A percentile compares a stretch with the other conserved stretches of the same genome.
Conservation (phyloP, 92 coral and sea anemone genomes). For the Chrysogorgia sp. region DNA sequence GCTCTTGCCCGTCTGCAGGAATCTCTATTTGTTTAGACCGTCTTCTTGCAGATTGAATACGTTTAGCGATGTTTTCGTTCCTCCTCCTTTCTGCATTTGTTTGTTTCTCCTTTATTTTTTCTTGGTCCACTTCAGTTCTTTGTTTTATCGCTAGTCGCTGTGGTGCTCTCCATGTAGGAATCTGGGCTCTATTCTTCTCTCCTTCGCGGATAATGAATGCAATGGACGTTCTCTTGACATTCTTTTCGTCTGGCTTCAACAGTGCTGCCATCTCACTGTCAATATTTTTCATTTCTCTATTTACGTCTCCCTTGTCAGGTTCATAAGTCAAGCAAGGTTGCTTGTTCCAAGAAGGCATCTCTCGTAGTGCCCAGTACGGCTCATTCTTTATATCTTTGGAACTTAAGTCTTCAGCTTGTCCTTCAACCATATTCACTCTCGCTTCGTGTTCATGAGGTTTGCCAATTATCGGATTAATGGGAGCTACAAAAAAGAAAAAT, state of each 20-base stretch:
- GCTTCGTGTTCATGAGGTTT: too few species aligned
- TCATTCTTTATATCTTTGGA: background rate
- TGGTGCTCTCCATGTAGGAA: conserved; percentile 7
- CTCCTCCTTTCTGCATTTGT: conserved; percentile 13
- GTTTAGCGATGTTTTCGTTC: conserved; percentile 7
- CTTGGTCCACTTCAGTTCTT: conserved; percentile 15
- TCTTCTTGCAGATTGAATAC: conserved; percentile 13
- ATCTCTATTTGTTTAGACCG: background rate
- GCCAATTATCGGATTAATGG: too few species aligned
- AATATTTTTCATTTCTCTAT: conserved; percentile 7
- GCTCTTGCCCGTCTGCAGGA: background rate
- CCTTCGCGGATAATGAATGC: conserved; percentile 17
- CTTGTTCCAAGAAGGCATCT: background rate
- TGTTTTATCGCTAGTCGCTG: conserved; percentile 8
- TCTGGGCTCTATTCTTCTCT: background rate
- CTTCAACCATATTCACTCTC: background rate
- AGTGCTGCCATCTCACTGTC: conserved; percentile 38
- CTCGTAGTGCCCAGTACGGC: conserved; percentile 20
- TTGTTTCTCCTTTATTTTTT: conserved; percentile 7
- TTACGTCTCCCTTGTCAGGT: conserved; percentile 5
- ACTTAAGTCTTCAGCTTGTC: too few species aligned
- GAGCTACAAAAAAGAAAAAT: too few species aligned
- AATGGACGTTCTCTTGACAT: background rate
- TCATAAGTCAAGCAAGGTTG: background rate
- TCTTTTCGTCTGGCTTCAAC: conserved; percentile 30